phyloP scores from a whole-genome alignment of 2,113 vertebrate genomes.

The Tychaedon coryphoeus region DNA sequence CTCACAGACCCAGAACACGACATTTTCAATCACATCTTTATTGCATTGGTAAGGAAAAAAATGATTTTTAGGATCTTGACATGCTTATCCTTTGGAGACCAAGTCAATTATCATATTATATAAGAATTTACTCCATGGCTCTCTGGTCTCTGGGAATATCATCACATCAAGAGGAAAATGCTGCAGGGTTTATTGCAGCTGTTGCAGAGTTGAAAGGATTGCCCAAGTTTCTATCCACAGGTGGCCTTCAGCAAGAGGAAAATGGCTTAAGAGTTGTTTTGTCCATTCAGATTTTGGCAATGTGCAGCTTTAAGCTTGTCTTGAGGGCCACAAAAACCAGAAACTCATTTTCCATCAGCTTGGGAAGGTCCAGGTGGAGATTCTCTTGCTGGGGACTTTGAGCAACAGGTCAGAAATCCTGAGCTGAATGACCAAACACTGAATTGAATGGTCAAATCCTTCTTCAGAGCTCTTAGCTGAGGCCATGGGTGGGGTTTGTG shows the following conservation, averaged over 20 bases:
- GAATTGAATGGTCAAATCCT: neutral
- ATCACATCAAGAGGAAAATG: neutral
- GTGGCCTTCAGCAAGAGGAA: neutral
- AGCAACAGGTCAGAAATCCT: neutral
- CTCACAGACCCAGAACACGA: conserved; percentile 20
- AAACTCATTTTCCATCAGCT: neutral
- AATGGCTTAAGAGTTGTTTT: fast-evolving
- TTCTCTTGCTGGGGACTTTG: neutral
- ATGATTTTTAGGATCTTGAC: conserved; percentile 16
- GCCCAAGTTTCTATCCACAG: neutral
- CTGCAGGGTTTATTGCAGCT: neutral
- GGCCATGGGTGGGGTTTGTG: neutral
- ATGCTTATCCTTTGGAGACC: conserved; percentile 41
- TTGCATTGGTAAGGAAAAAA: neutral
- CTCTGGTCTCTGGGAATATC: neutral
- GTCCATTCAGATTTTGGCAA: neutral
- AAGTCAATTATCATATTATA: conserved; percentile 15
- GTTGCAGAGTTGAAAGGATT: neutral
- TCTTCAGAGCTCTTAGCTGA: neutral
- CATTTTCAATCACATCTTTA: conserved; percentile 54
- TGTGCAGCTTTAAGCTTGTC: neutral
- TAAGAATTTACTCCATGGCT: neutral
- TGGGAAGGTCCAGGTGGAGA: neutral
- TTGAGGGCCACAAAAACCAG: neutral
- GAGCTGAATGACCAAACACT: neutral